Evolutionary conservation across 2,888 invertebrate species (phyloP).

Genomic region (Agonopterix arenella): DNA sequence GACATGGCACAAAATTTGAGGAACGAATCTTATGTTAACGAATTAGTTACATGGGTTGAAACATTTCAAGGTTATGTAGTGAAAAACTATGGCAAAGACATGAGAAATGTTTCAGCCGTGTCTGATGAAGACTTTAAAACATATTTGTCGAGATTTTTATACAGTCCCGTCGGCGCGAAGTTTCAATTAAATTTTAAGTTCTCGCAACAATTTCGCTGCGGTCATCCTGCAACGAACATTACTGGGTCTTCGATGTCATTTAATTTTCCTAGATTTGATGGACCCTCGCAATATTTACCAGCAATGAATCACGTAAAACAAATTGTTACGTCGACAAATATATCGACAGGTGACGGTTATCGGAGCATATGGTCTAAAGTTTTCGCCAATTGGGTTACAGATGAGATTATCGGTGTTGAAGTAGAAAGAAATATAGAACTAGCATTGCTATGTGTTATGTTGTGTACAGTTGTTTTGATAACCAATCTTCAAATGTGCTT

Average conservation of each 20-base stretch:
- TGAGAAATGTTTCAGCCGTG: slow-evolving; percentile 65
- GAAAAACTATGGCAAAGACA: slow-evolving; percentile 66
- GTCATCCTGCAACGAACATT: slow-evolving; percentile 75
- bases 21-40: slow-evolving; percentile 70
- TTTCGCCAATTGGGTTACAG: slow-evolving; percentile 86
- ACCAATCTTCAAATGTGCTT: slow-evolving; percentile 86
- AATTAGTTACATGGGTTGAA: slow-evolving; percentile 79
- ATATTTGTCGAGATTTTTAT: slow-evolving; percentile 82
- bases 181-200: slow-evolving; percentile 83
- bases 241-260: slow-evolving; percentile 80
- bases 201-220: slow-evolving; percentile 77
- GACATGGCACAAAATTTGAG: slow-evolving; percentile 70
- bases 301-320: slow-evolving; percentile 82
- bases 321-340: slow-evolving; percentile 73
- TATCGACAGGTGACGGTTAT: slow-evolving; percentile 78
- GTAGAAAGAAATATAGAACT: slow-evolving; percentile 85
- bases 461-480: slow-evolving; percentile 85
- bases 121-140: slow-evolving; percentile 75
- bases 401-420: slow-evolving; percentile 86
- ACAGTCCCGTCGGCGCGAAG: slow-evolving; percentile 81
- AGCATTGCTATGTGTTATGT: slow-evolving; percentile 86
- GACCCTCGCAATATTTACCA: slow-evolving; percentile 82
- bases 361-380: slow-evolving; percentile 83
- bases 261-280: slow-evolving; percentile 75
- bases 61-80: slow-evolving; percentile 80